Percentiles rank a stretch among this genome's conserved stretches.
Conservation (phyloP, 1,140 invertebrate genomes). For the Leptinotarsa texana region DNA sequence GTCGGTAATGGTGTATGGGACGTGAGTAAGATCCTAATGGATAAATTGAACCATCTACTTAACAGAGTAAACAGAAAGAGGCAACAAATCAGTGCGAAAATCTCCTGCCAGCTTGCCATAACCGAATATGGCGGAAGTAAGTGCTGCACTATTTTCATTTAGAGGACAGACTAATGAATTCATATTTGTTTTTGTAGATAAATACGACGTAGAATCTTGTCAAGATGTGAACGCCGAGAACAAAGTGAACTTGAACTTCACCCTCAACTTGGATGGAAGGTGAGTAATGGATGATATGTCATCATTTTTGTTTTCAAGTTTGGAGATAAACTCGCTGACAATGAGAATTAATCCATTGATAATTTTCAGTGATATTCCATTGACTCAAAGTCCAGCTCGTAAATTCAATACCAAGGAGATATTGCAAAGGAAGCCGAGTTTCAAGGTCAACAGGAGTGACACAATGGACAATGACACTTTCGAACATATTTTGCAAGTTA, state of each 20-base stretch:
- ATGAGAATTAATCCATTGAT: background rate
- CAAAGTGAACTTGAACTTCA: conserved; percentile 70
- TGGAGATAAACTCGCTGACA: background rate
- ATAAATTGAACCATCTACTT: conserved; percentile 59
- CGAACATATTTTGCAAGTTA: conserved; percentile 83
- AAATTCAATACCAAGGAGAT: conserved; percentile 47
- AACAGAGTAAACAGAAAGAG: conserved; percentile 60
- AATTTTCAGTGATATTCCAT: conserved; percentile 55
- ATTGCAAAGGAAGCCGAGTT: conserved; percentile 54
- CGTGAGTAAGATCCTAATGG: conserved; percentile 61
- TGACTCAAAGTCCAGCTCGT: conserved; percentile 44
- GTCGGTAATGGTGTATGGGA: conserved; percentile 60
- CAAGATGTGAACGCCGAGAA: conserved; percentile 56
- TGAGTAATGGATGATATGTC: conserved; percentile 41
- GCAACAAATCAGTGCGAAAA: conserved; percentile 62
- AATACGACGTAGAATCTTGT: conserved; percentile 54
- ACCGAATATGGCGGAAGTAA: conserved; percentile 67
- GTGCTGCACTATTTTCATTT: conserved; percentile 36
- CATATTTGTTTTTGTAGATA: conserved; percentile 48
- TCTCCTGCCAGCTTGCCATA: conserved; percentile 70
- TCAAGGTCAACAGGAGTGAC: conserved; percentile 59
- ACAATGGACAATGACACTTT: conserved; percentile 73
- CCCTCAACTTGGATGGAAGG: conserved; percentile 65
- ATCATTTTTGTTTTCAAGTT: background rate
- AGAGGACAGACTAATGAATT: background rate